phyloP scores from a whole-genome alignment of 2,113 vertebrate species.

The Petrocephalus microphthalmus region DNA sequence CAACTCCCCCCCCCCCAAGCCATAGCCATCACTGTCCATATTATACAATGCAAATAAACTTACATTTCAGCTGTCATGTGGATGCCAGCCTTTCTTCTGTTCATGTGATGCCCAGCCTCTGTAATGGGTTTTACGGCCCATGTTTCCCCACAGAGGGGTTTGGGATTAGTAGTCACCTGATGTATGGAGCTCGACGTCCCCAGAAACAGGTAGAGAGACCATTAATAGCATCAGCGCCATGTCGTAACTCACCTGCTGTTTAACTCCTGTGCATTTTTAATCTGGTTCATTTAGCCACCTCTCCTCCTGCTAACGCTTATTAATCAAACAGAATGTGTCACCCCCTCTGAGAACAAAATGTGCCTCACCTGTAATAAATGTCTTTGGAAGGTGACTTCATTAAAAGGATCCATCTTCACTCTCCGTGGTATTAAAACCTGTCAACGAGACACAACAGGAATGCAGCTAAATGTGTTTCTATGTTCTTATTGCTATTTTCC shows the following conservation, averaged over 20 bases:
- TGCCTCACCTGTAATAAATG: background rate
- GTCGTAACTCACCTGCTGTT: background rate
- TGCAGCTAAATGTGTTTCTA: background rate
- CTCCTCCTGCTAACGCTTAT: background rate
- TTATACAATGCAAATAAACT: background rate
- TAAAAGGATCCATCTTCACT: background rate
- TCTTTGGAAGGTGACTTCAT: background rate
- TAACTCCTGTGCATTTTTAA: background rate
- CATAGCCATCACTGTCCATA: background rate
- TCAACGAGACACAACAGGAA: background rate
- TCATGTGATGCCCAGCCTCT: background rate
- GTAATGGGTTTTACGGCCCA: background rate
- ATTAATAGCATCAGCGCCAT: background rate
- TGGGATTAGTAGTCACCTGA: background rate
- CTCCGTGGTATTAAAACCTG: background rate
- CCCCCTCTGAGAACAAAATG: constrained; percentile 2
- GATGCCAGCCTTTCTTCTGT: background rate
- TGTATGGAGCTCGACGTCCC: background rate
- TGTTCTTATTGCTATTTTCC: background rate
- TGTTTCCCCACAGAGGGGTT: background rate
- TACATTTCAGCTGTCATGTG: too few relatives aligned
- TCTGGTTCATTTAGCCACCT: background rate
- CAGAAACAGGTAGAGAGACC: background rate
- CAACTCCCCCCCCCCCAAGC: background rate
- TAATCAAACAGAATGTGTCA: background rate